Percentiles rank a stretch among this genome's conserved stretches.
phyloP scores from a whole-genome alignment of 2,113 vertebrate genomes.

The Lepus timidus region DNA sequence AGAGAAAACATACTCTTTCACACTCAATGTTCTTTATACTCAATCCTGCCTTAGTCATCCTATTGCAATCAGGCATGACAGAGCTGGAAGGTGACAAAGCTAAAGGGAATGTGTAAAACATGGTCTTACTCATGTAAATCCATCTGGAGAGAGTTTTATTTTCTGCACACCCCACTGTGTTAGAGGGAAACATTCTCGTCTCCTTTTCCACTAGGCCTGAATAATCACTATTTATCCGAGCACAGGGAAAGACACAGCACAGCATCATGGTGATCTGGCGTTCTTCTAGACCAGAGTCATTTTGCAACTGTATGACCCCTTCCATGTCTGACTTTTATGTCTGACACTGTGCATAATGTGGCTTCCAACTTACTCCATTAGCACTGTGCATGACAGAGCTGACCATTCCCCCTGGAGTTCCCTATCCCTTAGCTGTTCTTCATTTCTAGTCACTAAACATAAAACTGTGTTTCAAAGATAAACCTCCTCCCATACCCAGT shows the following conservation, averaged over 20 bases:
- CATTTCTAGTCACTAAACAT: not conserved
- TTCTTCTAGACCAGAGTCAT: not conserved
- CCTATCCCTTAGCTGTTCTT: not conserved
- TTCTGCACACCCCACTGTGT: not conserved
- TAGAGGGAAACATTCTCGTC: not conserved
- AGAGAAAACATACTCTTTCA: not conserved
- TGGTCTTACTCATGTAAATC: not conserved
- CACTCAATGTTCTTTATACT: not conserved
- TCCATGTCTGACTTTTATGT: not conserved
- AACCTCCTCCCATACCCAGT: too few relatives aligned
- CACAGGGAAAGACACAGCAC: not conserved
- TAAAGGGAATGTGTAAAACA: not conserved
- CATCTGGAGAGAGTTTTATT: not conserved
- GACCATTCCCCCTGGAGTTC: too few relatives aligned
- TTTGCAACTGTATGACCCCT: not conserved
- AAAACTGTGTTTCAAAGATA: not conserved
- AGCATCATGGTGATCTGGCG: not conserved
- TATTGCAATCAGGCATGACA: not conserved
- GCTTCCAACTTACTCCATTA: not conserved
- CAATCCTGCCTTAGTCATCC: not conserved
- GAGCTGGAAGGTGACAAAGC: not conserved
- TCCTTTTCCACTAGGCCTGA: not conserved
- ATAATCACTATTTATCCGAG: not conserved
- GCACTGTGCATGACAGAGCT: not conserved
- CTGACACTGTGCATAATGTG: too few relatives aligned